Base-by-base conservation (phyloP, 2,113 vertebrate genomes). In the Clarias gariepinus region DNA sequence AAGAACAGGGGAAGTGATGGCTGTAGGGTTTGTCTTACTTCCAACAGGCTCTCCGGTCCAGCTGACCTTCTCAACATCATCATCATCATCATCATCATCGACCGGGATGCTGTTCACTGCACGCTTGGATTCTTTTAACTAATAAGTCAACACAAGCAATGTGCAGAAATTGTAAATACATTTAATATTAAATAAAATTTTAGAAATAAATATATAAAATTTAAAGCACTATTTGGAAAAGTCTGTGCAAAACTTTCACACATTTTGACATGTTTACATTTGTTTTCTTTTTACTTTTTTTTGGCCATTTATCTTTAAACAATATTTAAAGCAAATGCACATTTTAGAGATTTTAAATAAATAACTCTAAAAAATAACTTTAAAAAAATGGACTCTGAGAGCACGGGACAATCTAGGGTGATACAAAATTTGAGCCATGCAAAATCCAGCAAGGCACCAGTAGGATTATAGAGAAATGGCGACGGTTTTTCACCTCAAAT, bases 21-120 rank as follows among this genome's bases (percentile, higher is more conserved):
- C 3, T 11, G n/a, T 85, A 58, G 69, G 21, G 13, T 33, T 0
- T 33, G 21, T 93, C 97, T 96, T 95, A 99, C 98, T 99, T 90
- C 97, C 97, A 66, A 99, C 94, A 1, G 97, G 97, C 15, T 99
- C 98, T n/a, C 98, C 97, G 0, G 95, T 98, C 98, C 98, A 99
- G 95, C 94, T 98, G 94, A 99, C 96, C 91, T 94, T 96, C 92
- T 98, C 96, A 89, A 97, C 95, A 8, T 98, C 97, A 0, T 95
- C 94, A 0, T 95, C 94, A 0, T 97, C 96, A 0, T 98, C 96
- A 0, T 96, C 96, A 4, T 97, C 96, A 68, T 96, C 95, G 19
- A 92, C 93, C 4, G 95, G 94, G 84, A 99, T 96, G 87, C 96
- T 99, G 58, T 97, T 98, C 89, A 99, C 98, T 0, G 98, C 95